phyloP scores from a whole-genome alignment of 64 coral and sea anemone species.

The Anthopleura sola region DNA sequence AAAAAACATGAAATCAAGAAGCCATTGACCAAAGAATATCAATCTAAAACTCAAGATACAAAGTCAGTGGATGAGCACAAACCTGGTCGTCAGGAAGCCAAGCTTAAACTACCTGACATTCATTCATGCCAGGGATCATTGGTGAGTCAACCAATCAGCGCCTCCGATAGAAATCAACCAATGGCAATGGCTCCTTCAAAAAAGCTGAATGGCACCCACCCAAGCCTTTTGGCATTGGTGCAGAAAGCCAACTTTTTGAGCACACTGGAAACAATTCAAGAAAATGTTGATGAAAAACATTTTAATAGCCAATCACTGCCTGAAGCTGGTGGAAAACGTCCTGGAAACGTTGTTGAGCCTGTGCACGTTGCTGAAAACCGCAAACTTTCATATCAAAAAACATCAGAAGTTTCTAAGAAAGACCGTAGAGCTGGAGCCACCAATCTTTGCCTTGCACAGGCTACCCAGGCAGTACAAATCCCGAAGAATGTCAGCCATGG shows the following conservation, averaged over 20 bases:
- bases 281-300: background rate
- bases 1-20: background rate
- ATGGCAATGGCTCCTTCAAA: background rate
- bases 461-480: background rate
- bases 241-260: background rate
- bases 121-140: background rate
- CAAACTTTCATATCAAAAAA: background rate
- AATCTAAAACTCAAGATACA: background rate
- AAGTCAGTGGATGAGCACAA: background rate
- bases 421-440: background rate
- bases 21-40: background rate
- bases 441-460: background rate
- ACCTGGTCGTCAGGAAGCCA: background rate
- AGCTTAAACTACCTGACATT: background rate
- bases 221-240: background rate
- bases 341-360: background rate
- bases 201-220: background rate
- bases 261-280: background rate
- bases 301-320: background rate
- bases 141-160: background rate
- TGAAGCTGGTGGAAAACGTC: background rate
- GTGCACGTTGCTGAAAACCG: background rate
- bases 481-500: background rate
- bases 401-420: background rate
- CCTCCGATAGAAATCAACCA: background rate